These are phyloP conservation scores for Pandemis heparana DNA, from an alignment of 2,888 invertebrate genomes.

Conservation along the genomic window DNA sequence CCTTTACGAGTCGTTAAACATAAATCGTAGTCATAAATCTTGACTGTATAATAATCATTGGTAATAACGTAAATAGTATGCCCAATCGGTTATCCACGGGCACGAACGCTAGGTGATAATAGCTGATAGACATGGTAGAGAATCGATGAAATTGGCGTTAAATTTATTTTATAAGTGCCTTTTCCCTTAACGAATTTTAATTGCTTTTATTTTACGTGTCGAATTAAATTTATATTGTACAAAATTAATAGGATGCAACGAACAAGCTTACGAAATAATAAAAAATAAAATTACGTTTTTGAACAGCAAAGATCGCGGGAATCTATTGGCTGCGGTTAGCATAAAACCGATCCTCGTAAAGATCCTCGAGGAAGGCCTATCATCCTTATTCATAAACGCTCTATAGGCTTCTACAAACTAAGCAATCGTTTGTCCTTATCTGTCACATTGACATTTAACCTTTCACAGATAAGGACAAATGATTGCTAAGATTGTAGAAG, in stretches of 20 bases:
- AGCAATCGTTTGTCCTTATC: too few species aligned
- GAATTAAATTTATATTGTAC: neutral
- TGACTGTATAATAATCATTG: slow-evolving; percentile 25
- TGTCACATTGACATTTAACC: too few species aligned
- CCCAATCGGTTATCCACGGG: slow-evolving; percentile 30
- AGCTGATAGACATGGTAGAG: slow-evolving; percentile 7
- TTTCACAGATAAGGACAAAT: too few species aligned
- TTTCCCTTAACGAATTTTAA: slow-evolving; percentile 6
- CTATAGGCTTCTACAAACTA: too few species aligned
- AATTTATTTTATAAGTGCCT: slow-evolving; percentile 23
- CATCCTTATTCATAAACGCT: too few species aligned
- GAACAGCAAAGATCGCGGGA: too few species aligned
- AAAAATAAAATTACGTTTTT: too few species aligned
- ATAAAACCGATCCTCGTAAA: too few species aligned
- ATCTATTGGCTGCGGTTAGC: too few species aligned
- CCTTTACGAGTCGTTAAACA: slow-evolving; percentile 49
- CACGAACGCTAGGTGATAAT: slow-evolving; percentile 7
- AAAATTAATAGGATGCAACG: neutral
- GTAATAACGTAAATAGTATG: slow-evolving; percentile 26
- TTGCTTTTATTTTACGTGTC: slow-evolving; percentile 2
- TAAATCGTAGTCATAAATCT: slow-evolving; percentile 58
- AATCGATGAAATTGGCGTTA: slow-evolving; percentile 15
- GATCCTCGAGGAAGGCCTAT: too few species aligned
- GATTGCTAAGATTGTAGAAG: too few species aligned
- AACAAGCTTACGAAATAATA: too few species aligned